Conservation (phyloP, 2,113 vertebrate species). For the Mixornis gularis region DNA sequence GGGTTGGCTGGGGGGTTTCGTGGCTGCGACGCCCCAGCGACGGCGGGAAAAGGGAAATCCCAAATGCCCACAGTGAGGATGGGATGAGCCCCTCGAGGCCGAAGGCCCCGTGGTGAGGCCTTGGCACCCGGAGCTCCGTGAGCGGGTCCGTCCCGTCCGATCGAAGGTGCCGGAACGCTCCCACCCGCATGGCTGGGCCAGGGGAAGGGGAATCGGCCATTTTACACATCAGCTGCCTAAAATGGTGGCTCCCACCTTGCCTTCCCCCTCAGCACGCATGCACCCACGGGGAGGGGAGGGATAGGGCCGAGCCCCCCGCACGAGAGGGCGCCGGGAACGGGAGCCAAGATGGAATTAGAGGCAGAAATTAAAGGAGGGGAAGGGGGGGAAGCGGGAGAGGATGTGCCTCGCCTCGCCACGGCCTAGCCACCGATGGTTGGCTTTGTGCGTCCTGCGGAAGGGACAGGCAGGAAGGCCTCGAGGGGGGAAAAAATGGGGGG, state of each 20-base stretch:
- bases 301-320: neutral
- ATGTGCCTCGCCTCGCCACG: slow-evolving; percentile 17
- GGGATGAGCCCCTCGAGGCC: fast-evolving
- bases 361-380: slow-evolving; percentile 53
- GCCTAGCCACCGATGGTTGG: slow-evolving; percentile 25
- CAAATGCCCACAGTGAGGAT: fast-evolving
- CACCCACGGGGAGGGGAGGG: neutral
- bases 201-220: slow-evolving; percentile 47
- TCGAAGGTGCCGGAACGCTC: neutral
- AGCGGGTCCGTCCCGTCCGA: fast-evolving
- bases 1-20: fast-evolving
- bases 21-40: fast-evolving
- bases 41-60: fast-evolving
- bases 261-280: slow-evolving; percentile 8
- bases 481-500: neutral
- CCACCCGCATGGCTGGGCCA: neutral
- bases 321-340: neutral
- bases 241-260: slow-evolving; percentile 61
- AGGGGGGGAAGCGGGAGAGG: neutral
- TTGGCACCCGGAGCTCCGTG: fast-evolving
- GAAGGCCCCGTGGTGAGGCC: fast-evolving
- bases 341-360: slow-evolving; percentile 47
- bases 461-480: neutral
- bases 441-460: slow-evolving; percentile 19
- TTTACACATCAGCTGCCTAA: slow-evolving; percentile 60